Percentiles rank a stretch among this genome's conserved stretches.
These are phyloP conservation scores for Scelioninae gen. 2 DNA, from an alignment of 2,888 invertebrate species.

Conservation along the genomic window DNA sequence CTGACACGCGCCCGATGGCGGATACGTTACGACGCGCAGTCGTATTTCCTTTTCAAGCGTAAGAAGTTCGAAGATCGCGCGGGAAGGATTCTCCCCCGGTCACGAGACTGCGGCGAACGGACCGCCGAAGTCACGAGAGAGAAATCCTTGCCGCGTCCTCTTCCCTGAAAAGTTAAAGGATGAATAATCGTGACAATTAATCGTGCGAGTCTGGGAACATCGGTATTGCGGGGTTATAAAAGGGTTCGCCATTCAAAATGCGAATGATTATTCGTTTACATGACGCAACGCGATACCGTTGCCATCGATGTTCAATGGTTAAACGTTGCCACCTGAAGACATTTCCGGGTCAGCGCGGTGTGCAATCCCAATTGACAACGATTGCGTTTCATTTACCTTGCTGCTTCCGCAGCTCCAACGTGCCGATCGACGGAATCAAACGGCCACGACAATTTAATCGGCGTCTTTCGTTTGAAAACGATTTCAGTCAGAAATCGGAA, in stretches of 20 bases:
- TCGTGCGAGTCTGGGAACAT: constrained; percentile 64
- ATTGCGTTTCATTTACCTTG: no score
- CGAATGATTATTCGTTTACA: constrained; percentile 48
- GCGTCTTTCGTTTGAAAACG: no score
- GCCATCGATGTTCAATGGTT: constrained; percentile 25
- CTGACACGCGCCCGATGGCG: constrained; percentile 48
- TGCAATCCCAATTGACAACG: no score
- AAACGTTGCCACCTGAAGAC: no score
- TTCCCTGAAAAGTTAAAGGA: constrained; percentile 49
- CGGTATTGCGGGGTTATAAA: constrained; percentile 50
- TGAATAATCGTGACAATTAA: constrained; percentile 56
- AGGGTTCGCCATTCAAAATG: constrained; percentile 28
- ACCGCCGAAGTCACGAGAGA: constrained; percentile 44
- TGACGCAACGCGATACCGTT: constrained; percentile 40
- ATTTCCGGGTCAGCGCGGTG: no score
- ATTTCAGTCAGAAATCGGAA: no score
- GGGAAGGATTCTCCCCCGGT: constrained; percentile 52
- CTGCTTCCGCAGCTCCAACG: no score
- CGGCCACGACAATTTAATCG: no score
- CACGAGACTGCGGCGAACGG: constrained; percentile 50
- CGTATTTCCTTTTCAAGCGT: constrained; percentile 54
- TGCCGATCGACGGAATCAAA: no score
- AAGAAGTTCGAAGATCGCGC: constrained; percentile 30
- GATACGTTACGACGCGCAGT: constrained; percentile 54
- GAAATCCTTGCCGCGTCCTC: constrained; percentile 31